Evolutionary conservation across 2,888 invertebrate species (phyloP).

Genomic region (Bombylius discolor): DNA sequence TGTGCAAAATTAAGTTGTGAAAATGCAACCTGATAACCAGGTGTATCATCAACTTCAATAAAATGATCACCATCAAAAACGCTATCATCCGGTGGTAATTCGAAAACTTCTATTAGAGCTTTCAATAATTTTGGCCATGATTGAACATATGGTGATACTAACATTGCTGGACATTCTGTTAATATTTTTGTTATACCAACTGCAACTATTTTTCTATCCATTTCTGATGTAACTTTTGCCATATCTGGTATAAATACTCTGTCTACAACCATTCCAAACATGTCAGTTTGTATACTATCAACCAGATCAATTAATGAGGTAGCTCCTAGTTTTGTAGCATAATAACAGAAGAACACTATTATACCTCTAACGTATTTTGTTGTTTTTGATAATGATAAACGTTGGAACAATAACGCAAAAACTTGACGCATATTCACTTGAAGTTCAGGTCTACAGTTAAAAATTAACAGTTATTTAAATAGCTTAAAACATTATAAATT

Average conservation of each 20-base stretch:
- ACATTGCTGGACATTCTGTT: conserved; percentile 58
- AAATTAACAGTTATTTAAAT: not conserved
- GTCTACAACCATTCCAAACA: conserved; percentile 94
- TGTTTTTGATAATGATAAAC: conserved; percentile 86
- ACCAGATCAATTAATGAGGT: conserved; percentile 59
- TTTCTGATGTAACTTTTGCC: conserved; percentile 67
- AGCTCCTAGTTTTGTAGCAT: conserved; percentile 68
- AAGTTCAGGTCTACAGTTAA: conserved; percentile 50
- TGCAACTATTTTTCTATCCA: conserved; percentile 82
- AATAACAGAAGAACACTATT: conserved; percentile 82
- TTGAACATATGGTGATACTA: conserved; percentile 51
- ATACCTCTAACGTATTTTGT: conserved; percentile 85
- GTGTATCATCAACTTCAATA: conserved; percentile 73
- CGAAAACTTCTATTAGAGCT: conserved; percentile 73
- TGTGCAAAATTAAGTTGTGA: conserved; percentile 79
- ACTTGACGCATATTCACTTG: conserved; percentile 72
- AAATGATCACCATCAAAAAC: conserved; percentile 74
- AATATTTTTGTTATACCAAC: conserved; percentile 79
- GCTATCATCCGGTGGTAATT: conserved; percentile 73
- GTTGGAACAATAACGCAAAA: conserved; percentile 83
- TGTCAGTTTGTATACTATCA: conserved; percentile 75
- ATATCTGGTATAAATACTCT: conserved; percentile 75
- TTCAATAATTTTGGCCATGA: conserved; percentile 50
- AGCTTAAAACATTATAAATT: not conserved
- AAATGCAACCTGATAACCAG: conserved; percentile 78